Evolutionary conservation across 92 coral and sea anemone species (phyloP).

Genomic region (Plumapathes pennacea): DNA sequence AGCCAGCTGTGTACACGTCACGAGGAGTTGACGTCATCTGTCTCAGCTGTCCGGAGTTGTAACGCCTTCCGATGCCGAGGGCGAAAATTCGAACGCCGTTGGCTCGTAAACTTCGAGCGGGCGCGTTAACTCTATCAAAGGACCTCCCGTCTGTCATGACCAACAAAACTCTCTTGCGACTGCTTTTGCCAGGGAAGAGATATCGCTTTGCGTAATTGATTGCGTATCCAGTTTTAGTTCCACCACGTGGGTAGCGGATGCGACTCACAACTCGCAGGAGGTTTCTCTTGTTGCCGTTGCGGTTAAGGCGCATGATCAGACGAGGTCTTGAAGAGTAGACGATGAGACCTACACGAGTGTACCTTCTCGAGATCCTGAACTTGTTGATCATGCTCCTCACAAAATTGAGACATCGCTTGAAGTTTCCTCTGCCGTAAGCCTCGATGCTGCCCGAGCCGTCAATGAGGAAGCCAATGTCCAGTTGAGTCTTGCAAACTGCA

Average conservation of each 20-base stretch:
- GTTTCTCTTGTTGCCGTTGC: constrained; percentile 21
- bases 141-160: constrained; percentile 57
- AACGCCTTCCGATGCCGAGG: constrained; percentile 40
- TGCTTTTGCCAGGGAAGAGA: constrained; percentile 50
- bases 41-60: constrained; percentile 13
- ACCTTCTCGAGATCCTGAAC: constrained; percentile 54
- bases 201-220: constrained; percentile 50
- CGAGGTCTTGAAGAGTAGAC: constrained; percentile 37
- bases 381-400: constrained; percentile 67
- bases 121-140: constrained; percentile 22
- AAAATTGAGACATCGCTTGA: constrained; percentile 63
- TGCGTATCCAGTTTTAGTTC: constrained; percentile 53
- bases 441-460: constrained; percentile 81
- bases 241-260: constrained; percentile 43
- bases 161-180: constrained; percentile 26
- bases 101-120: constrained; percentile 26
- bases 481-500: constrained; percentile 57
- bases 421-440: constrained; percentile 59
- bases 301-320: constrained; percentile 50
- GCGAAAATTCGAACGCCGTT: constrained; percentile 33
- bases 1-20: constrained; percentile 26
- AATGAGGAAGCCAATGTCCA: constrained; percentile 75
- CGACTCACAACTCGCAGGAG: constrained; percentile 48
- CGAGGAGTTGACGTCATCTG: constrained; percentile 24
- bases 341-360: constrained; percentile 50